Percentiles rank a stretch among this genome's conserved stretches.
These are phyloP conservation scores for Halocynthia roretzi DNA, from an alignment of 23 tunicate species.

Conservation along the genomic window DNA sequence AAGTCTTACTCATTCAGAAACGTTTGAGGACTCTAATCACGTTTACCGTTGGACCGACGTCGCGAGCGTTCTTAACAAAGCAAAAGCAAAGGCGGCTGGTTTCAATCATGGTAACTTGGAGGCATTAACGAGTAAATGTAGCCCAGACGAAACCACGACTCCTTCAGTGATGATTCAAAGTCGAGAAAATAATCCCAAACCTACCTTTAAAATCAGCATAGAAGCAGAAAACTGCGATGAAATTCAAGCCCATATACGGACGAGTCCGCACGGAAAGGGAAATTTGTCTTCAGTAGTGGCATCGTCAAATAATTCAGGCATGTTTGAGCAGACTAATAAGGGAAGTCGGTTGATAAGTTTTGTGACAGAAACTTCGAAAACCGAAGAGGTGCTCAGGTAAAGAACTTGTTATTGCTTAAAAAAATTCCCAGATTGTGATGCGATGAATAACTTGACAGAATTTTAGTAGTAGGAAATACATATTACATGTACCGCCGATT, in stretches of 20 bases:
- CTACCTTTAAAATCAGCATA: conserved; percentile 56
- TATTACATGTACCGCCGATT: no score
- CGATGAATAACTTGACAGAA: conserved; percentile 5
- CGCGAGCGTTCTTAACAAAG: conserved; percentile 50
- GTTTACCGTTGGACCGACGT: conserved; percentile 85
- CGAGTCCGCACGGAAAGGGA: background rate
- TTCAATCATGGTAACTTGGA: background rate
- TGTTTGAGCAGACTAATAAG: background rate
- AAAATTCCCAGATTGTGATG: background rate
- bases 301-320: background rate
- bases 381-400: conserved; percentile 20
- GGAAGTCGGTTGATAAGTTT: conserved; percentile 23
- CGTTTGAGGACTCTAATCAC: conserved; percentile 61
- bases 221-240: conserved; percentile 79
- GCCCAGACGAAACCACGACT: background rate
- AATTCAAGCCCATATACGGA: conserved; percentile 50
- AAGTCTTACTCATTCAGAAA: conserved; percentile 35
- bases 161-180: background rate
- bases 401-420: background rate
- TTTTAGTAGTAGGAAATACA: no score
- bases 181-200: conserved; percentile 24
- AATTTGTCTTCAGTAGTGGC: background rate
- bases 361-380: conserved; percentile 22
- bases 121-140: background rate
- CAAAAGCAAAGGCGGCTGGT: conserved; percentile 21